phyloP scores from a whole-genome alignment of 2,888 invertebrate genomes.

The Meloe dianella region DNA sequence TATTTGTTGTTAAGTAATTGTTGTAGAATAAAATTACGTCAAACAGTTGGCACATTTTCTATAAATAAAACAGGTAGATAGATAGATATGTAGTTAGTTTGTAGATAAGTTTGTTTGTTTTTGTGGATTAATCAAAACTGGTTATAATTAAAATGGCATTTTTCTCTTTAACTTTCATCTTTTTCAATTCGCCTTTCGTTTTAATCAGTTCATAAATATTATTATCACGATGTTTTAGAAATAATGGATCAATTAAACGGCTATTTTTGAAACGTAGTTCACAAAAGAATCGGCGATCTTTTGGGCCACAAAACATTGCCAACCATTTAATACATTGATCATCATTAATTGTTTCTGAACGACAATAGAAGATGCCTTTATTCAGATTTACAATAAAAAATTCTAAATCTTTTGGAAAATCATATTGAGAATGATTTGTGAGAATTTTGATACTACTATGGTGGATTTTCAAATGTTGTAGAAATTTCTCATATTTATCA shows the following conservation, averaged over 20 bases:
- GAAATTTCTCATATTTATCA: slow-evolving; percentile 39
- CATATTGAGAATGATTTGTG: slow-evolving; percentile 37
- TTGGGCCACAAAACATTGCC: slow-evolving; percentile 46
- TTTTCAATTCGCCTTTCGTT: slow-evolving; percentile 39
- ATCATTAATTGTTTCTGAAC: slow-evolving; percentile 31
- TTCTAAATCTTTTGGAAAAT: slow-evolving; percentile 45
- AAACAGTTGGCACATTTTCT: not conserved
- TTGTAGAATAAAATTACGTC: not conserved
- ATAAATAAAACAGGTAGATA: not conserved
- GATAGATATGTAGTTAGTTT: not conserved
- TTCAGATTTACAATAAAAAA: slow-evolving; percentile 43
- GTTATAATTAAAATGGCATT: slow-evolving; percentile 46
- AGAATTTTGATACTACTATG: slow-evolving; percentile 45
- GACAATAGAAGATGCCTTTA: slow-evolving; percentile 47
- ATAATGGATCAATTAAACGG: slow-evolving; percentile 38
- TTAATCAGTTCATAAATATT: slow-evolving; percentile 21
- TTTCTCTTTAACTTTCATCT: slow-evolving; percentile 46
- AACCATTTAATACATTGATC: slow-evolving; percentile 41
- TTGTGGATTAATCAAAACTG: slow-evolving; percentile 24
- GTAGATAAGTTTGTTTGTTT: too few species aligned
- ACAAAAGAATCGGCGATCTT: slow-evolving; percentile 44
- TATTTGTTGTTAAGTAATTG: too few species aligned
- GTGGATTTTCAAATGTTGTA: slow-evolving; percentile 44
- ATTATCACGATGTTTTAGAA: slow-evolving; percentile 39
- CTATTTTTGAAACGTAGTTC: slow-evolving; percentile 45